Evolutionary conservation across 2,888 invertebrate genomes (phyloP), one percentile per base, ranked within the genome.

Genomic region (Rhyacophila evoluta): DNA sequence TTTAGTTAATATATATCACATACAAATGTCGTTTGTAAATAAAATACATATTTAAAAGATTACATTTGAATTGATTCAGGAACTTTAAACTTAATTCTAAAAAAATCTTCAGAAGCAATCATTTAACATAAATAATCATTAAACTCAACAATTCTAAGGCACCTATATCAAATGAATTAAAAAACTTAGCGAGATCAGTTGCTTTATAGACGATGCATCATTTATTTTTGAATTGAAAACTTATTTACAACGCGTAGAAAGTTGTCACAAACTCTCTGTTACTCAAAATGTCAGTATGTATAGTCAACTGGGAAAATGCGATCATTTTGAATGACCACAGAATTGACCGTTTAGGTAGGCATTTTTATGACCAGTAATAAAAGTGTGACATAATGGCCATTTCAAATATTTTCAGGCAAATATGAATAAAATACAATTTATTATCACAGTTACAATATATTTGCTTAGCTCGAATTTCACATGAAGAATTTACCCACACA

Each of bases 381-480:
- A n/a, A n/a, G n/a, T n/a, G n/a, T n/a, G n/a, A 33, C 6, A 6
- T 33, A 6, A 19, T 55, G 1, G 8, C 8, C 25, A 6, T 55
- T 55, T 12, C 2, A 55, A 25, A 55, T 25, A 25, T 25, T 55
- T 12, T 55, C 19, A 55, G 3, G 55, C 19, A 10, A 55, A 55
- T 10, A 8, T 55, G 55, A 25, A 12, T 19, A 25, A 55, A 55
- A 19, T 55, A 55, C 19, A 19, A 55, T 55, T 55, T 19, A 12
- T 19, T 55, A 55, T 55, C 55, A 55, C 55, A 55, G 55, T 55
- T 55, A n/a, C n/a, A n/a, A n/a, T n/a, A n/a, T n/a, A n/a, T 55
- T 55, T 55, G 19, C 55, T 25, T 55, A 25, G 15, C 55, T 19
- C 25, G 19, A 55, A 55, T 41, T 41, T 41, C 15, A 41, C 41